Evolutionary conservation across 1,140 invertebrate genomes (phyloP).

Genomic region (Trachymyrmex cornetzi): DNA sequence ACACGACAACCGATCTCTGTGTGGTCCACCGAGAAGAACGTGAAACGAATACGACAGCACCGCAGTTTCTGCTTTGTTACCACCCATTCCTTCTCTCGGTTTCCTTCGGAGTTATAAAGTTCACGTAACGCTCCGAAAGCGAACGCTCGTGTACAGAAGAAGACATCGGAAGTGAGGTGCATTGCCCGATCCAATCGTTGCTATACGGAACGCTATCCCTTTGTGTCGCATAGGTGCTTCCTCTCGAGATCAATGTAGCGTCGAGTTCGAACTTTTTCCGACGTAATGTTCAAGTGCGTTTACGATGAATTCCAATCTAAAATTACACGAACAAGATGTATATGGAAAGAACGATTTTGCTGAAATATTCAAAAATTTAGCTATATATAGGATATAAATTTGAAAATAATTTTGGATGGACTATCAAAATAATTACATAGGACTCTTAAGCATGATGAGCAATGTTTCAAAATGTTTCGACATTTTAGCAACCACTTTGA

Average conservation of each 20-base stretch:
- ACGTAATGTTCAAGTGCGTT: neutral
- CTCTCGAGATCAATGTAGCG: constrained; percentile 54
- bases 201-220: constrained; percentile 26
- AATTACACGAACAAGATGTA: neutral
- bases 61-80: constrained; percentile 12
- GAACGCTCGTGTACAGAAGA: neutral
- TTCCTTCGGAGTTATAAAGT: constrained; percentile 68
- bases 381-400: no score
- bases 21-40: constrained; percentile 41
- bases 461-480: no score
- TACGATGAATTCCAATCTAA: neutral
- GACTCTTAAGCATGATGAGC: no score
- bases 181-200: constrained; percentile 33
- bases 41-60: constrained; percentile 55
- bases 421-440: no score
- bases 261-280: constrained; percentile 6
- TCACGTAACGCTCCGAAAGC: constrained; percentile 40
- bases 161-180: constrained; percentile 20
- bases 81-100: neutral
- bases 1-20: constrained; percentile 34
- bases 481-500: no score
- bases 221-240: constrained; percentile 54
- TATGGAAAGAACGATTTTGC: no score
- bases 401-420: no score
- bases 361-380: no score